Base-by-base conservation (phyloP, 2,888 invertebrate genomes). In the Julus scandinavius region DNA sequence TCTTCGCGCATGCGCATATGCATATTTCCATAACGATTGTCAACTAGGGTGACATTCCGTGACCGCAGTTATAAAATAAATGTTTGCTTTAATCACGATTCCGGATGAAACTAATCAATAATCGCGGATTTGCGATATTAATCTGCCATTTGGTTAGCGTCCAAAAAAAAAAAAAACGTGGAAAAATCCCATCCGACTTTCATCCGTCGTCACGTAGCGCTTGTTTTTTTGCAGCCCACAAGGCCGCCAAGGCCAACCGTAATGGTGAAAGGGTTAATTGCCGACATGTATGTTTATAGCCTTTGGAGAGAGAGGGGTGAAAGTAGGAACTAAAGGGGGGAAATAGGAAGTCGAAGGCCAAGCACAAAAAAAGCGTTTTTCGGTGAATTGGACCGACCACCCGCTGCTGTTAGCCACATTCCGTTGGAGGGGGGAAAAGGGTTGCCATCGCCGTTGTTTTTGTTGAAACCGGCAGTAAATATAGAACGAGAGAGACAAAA, bases 251-350 rank as follows among this genome's bases (percentile, higher is more conserved):
- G 58, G 58, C n/a, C n/a, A 63, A 6, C 17, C 58, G 17, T 54
- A 13, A 20, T 29, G 72, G 72, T 29, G 72, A 72, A 72, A 72
- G 72, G 72, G 72, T 72, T 72, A 72, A 72, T 72, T 72, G 72
- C 72, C 72, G 29, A 9, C 72, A 29, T 72, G 29, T 9, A 72
- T 72, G 72, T 72, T 72, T 72, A 72, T 29, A 29, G 29, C 29
- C 72, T 29, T 29, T 29, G 2, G 54, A 29, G 58, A 29, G 54
- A 11, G 72, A 29, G 29, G 72, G 29, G 72, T 72, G 29, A 72
- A 72, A 72, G 72, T 72, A 29, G 72, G 72, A 9, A 29, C 72
- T 29, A 72, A 72, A 72, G 72, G 72, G 72, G 54, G 29, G 72
- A n/a, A 72, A 72, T n/a, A 29, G 72, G 72, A 72, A 72, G 72